Evolutionary conservation across 2,888 invertebrate genomes (phyloP).

Genomic region (Thysanoteuthis rhombus): DNA sequence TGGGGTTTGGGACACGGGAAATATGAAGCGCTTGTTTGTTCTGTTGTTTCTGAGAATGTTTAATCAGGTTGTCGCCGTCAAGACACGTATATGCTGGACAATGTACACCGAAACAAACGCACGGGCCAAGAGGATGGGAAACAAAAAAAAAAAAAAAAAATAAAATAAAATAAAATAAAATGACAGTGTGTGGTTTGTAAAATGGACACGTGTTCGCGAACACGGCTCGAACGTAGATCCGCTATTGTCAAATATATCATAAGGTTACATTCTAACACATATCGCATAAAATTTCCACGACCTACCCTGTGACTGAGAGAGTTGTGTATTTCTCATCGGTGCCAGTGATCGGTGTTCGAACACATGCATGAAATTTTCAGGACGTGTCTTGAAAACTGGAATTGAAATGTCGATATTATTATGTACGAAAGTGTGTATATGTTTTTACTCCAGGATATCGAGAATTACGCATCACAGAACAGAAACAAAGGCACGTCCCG

Average conservation of each 20-base stretch:
- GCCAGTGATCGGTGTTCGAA: too few species aligned
- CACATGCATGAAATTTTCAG: too few species aligned
- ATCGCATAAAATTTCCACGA: too few species aligned
- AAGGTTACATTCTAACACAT: not conserved
- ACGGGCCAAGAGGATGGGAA: too few species aligned
- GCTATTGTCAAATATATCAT: not conserved
- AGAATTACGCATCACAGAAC: too few species aligned
- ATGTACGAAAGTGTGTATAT: too few species aligned
- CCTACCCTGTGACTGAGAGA: not conserved
- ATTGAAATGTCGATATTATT: too few species aligned
- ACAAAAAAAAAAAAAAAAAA: not conserved
- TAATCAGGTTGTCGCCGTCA: not conserved
- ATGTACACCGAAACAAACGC: not conserved
- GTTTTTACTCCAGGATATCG: too few species aligned
- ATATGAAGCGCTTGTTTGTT: not conserved
- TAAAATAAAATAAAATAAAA: not conserved
- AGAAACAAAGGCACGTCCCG: too few species aligned
- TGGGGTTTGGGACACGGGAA: not conserved
- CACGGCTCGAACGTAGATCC: not conserved
- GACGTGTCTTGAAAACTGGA: too few species aligned
- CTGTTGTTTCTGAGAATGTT: not conserved
- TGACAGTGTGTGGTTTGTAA: not conserved
- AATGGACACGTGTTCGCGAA: not conserved
- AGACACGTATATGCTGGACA: not conserved
- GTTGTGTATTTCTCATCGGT: not conserved